Conservation (phyloP, 2,797 vertebrate species). For the Gallirallus australis region DNA sequence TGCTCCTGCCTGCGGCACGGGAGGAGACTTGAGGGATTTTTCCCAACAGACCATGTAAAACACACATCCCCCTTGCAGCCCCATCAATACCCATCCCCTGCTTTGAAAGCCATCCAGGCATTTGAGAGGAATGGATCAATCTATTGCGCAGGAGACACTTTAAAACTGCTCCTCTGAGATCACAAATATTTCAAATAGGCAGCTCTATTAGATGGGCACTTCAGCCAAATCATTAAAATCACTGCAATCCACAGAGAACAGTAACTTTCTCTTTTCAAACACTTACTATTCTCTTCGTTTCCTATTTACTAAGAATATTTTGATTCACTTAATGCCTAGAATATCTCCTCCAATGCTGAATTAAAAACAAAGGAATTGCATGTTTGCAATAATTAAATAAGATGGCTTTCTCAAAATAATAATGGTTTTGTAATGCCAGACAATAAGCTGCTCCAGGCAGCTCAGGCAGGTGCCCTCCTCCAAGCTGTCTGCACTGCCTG, state of each 20-base stretch:
- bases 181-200: constrained; percentile 19
- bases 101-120: not conserved
- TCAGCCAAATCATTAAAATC: constrained; percentile 36
- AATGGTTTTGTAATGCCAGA: not conserved
- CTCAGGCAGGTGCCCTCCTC: not conserved
- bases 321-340: constrained; percentile 21
- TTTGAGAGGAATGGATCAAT: constrained; percentile 23
- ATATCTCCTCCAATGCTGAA: not conserved
- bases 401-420: not conserved
- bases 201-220: constrained; percentile 33
- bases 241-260: constrained; percentile 17
- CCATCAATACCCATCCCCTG: not conserved
- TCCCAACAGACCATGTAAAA: not conserved
- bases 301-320: constrained; percentile 42
- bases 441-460: not conserved
- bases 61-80: not conserved
- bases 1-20: not conserved
- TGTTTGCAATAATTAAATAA: not conserved
- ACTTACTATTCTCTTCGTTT: not conserved
- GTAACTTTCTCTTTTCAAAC: not conserved
- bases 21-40: not conserved
- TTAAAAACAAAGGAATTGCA: not conserved
- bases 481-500: not conserved
- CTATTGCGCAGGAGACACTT: not conserved
- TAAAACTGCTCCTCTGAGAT: constrained; percentile 17